A percentile compares a stretch with the other conserved stretches of the same genome.
These are phyloP conservation scores for Allobates femoralis DNA, from an alignment of 2,797 vertebrate genomes.

Conservation along the genomic window DNA sequence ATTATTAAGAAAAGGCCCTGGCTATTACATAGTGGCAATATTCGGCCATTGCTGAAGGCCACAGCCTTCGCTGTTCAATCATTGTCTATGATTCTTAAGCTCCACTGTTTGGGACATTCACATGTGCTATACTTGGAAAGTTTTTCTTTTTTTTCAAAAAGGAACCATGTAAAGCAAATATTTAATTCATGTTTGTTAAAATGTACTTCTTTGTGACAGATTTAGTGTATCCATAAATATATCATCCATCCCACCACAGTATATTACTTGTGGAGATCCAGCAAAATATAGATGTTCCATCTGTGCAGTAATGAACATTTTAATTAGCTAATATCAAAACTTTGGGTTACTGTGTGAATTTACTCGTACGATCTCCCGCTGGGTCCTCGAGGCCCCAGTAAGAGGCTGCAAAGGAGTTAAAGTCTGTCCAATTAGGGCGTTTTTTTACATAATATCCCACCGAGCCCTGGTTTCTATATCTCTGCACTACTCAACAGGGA, in stretches of 20 bases:
- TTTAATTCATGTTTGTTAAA: neutral
- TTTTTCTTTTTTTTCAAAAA: neutral
- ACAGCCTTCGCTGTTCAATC: neutral
- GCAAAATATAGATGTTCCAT: constrained; percentile 35
- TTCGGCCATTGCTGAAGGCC: neutral
- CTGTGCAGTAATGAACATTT: constrained; percentile 51
- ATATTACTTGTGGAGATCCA: constrained; percentile 24
- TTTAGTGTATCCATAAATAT: constrained; percentile 38
- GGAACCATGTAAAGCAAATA: neutral
- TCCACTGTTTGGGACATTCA: neutral
- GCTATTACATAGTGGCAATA: neutral
- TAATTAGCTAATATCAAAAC: constrained; percentile 54
- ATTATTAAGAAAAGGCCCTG: neutral
- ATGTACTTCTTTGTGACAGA: constrained; percentile 19
- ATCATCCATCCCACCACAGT: neutral
- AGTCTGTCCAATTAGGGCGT: constrained; percentile 60
- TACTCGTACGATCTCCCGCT: constrained; percentile 29
- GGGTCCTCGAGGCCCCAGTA: constrained; percentile 42
- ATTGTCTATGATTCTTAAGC: neutral
- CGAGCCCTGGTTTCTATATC: constrained; percentile 67
- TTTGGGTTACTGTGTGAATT: constrained; percentile 24
- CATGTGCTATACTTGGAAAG: neutral
- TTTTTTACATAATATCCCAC: constrained; percentile 53
- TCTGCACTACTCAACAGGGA: constrained; percentile 60
- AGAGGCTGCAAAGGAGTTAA: constrained; percentile 57